Base-by-base conservation (phyloP, 2,888 invertebrate genomes). In the Campaea margaritaria region DNA sequence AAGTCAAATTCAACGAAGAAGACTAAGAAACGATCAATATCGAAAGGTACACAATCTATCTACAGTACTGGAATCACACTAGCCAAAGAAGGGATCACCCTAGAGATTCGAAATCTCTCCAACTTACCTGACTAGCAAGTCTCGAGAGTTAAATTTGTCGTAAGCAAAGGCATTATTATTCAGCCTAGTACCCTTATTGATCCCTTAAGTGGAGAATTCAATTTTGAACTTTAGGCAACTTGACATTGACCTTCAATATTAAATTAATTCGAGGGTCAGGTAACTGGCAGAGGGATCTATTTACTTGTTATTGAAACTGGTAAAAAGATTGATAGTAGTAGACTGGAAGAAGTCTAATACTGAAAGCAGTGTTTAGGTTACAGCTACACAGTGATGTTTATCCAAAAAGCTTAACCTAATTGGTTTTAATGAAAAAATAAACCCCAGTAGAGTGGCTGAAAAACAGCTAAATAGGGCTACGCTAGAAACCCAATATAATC, bases 91-190 rank as follows among this genome's bases (percentile, higher is more conserved):
- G 15, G n/a, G 21, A 12, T 12, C 11, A 41, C 57, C 21, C 34
- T 13, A 16, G 52, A 43, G 58, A 52, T 15, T 47, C 43, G 0
- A 42, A 52, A 58, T 52, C 47, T 14, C 49, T 51, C 28, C 12
- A 56, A 42, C 14, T 14, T 43, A 21, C 47, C 28, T 36, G n/a
- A 21, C 39, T 21, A 28, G 39, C 14, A 57, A 44, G 2, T 34
- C 46, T 47, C 38, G 5, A 21, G 42, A 58, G 58, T 38, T 43
- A 31, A 57, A 57, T 27, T 36, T 21, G 45, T 49, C 49, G 45
- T 36, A 36, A 41, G 45, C 42, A 54, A 58, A 53, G 28, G 15
- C 50, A 54, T 59, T 53, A 59, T 59, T 50, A 59, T 49, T 54
- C 53, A 31, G 50, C 50, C 54, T 53, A 54, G 54, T 36, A 39